Percentiles rank a stretch among this genome's conserved stretches.
These are phyloP conservation scores for Anoplius nigerrimus DNA, from an alignment of 2,888 invertebrate species.

Conservation along the genomic window DNA sequence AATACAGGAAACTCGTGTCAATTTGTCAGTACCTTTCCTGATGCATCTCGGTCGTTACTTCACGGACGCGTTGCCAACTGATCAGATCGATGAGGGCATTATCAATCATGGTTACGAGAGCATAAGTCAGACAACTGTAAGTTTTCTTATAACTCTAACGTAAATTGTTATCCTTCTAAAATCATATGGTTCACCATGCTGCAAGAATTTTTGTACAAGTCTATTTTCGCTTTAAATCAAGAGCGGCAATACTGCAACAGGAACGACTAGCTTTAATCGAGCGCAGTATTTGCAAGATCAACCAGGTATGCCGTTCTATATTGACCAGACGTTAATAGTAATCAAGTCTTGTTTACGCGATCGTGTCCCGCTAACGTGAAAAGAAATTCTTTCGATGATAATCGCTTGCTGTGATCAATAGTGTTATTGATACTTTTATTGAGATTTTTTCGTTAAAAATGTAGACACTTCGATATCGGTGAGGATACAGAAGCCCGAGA, in stretches of 20 bases:
- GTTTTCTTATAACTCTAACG: constrained; percentile 14
- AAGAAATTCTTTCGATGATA: constrained; percentile 5
- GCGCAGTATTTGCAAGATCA: constrained; percentile 73
- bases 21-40: constrained; percentile 85
- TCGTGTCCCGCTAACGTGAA: not conserved
- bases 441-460: constrained; percentile 14
- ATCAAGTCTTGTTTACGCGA: not conserved
- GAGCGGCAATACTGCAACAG: constrained; percentile 39
- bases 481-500: constrained; percentile 85
- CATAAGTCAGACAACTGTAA: constrained; percentile 73
- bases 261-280: constrained; percentile 45
- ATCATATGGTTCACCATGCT: not conserved
- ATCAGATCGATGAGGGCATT: constrained; percentile 80
- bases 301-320: constrained; percentile 66
- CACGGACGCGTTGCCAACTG: constrained; percentile 79
- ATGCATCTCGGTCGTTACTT: constrained; percentile 79
- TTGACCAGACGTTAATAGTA: too few relatives aligned
- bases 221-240: constrained; percentile 44
- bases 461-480: constrained; percentile 83
- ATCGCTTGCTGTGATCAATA: constrained; percentile 6
- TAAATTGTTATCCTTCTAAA: constrained; percentile 10
- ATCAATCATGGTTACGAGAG: constrained; percentile 85
- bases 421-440: not conserved
- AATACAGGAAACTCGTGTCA: constrained; percentile 84
- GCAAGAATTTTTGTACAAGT: constrained; percentile 12